Evolutionary conservation across 2,113 vertebrate genomes (phyloP), one percentile per base, ranked within the genome.

Genomic region (Coracopsis vasa): DNA sequence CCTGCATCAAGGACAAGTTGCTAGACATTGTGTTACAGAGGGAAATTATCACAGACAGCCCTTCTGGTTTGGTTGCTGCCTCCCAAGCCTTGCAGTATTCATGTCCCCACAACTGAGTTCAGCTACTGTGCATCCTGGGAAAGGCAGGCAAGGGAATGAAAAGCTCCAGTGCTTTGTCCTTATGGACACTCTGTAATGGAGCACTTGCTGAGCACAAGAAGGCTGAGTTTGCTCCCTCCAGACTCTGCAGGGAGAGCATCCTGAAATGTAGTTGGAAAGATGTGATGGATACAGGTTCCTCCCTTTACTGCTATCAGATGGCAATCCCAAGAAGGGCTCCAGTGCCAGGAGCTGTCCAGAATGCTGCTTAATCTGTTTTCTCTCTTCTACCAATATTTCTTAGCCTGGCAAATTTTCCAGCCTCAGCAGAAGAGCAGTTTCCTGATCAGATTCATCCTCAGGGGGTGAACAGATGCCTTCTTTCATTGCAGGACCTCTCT

Each of bases 111-210:
- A 13, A 45, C 0, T 58, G 50, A 18, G 33, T 60, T 27, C 56
- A 64, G 86, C 15, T 67, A 1, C 47, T 8, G 14, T 47, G 11
- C 54, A 51, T 20, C 12, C 35, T 27, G 10, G 39, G 39, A 24
- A 27, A 84, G 33, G 60, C 69, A 44, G 86, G 44, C 8, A 15
- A 67, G 70, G 70, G 21, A 48, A 1, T n/a, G 8, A 15, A 39
- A 51, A 87, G 35, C 83, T 72, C n/a, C 71, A 77, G 58, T 23
- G 53, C 47, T 41, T 23, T 16, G 62, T 78, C 50, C 90, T 58
- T 2, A 19, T 61, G 71, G 45, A 2, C 10, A 4, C 18, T 16
- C 14, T 0, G 50, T 41, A 79, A 20, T 3, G 3, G 3, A 88
- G 44, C 73, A 2, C 15, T 2, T 53, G 54, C 74, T 67, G 83